phyloP scores from a whole-genome alignment of 2,113 vertebrate genomes.

The Etia nguti region DNA sequence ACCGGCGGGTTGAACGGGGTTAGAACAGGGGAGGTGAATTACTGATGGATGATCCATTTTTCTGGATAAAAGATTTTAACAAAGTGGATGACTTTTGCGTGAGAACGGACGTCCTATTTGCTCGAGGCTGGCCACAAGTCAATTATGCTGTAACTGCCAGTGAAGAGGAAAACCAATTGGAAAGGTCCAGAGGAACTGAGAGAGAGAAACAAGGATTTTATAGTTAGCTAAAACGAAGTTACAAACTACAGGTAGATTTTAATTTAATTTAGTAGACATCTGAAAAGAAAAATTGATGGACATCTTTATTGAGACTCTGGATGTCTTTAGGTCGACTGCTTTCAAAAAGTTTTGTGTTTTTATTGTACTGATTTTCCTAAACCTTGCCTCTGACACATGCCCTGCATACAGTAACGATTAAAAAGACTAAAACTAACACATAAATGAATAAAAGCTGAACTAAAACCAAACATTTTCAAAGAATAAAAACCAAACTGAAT shows the following conservation, averaged over 20 bases:
- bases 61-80: conserved; percentile 49
- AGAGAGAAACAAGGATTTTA: not conserved
- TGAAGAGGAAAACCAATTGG: conserved; percentile 8
- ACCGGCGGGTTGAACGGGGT: conserved; percentile 33
- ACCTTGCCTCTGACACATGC: not conserved
- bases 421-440: not conserved
- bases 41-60: conserved; percentile 54
- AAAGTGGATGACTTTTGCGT: conserved; percentile 54
- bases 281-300: not conserved
- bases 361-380: not conserved
- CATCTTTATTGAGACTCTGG: not conserved
- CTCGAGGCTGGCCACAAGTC: conserved; percentile 32
- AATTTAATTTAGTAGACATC: not conserved
- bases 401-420: not conserved
- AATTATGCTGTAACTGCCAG: conserved; percentile 52
- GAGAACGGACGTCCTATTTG: conserved; percentile 46
- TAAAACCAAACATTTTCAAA: not conserved
- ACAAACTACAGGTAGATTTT: not conserved
- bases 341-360: not conserved
- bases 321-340: not conserved
- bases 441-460: not conserved
- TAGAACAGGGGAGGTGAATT: not conserved
- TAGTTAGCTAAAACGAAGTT: not conserved
- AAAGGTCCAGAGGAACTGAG: not conserved
- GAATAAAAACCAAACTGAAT: not conserved